Evolutionary conservation across 2,113 vertebrate genomes (phyloP).

Genomic region (Coptodon rendalli): DNA sequence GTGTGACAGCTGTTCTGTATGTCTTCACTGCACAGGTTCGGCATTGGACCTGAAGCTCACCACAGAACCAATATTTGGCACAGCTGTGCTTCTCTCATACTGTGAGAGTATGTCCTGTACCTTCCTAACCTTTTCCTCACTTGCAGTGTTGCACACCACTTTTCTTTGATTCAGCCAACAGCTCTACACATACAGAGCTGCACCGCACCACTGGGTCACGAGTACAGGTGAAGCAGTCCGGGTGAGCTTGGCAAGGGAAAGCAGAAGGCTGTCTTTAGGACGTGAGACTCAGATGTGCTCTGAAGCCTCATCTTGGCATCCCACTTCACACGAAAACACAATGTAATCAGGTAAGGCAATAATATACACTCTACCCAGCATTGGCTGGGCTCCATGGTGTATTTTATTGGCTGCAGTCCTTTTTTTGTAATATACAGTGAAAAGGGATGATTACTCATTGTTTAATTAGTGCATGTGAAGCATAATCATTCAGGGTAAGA

Average conservation of each 20-base stretch:
- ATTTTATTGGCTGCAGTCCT: slow-evolving; percentile 17
- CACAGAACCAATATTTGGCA: slow-evolving; percentile 29
- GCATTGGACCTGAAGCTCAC: background rate
- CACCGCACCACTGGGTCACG: slow-evolving; percentile 59
- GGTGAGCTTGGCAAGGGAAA: slow-evolving; percentile 69
- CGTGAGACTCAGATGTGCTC: slow-evolving; percentile 50
- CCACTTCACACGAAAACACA: slow-evolving; percentile 58
- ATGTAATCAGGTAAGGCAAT: slow-evolving; percentile 41
- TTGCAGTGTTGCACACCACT: slow-evolving; percentile 3
- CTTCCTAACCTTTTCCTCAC: slow-evolving; percentile 17
- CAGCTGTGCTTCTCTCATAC: background rate
- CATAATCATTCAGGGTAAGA: slow-evolving; percentile 11
- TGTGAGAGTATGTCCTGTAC: slow-evolving; percentile 8
- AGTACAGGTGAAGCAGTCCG: slow-evolving; percentile 66
- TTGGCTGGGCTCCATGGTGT: slow-evolving; percentile 48
- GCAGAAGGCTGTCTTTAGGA: slow-evolving; percentile 47
- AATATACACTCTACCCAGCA: slow-evolving; percentile 31
- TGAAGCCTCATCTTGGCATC: slow-evolving; percentile 60
- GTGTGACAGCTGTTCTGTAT: background rate
- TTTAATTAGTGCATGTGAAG: slow-evolving; percentile 40
- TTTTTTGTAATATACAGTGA: slow-evolving; percentile 21
- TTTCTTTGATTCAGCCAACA: slow-evolving; percentile 57
- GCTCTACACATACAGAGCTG: slow-evolving; percentile 34
- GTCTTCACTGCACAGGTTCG: background rate
- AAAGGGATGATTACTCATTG: slow-evolving; percentile 24